These are phyloP conservation scores for Apantesis nais DNA, from an alignment of 2,888 invertebrate genomes.

Conservation along the genomic window DNA sequence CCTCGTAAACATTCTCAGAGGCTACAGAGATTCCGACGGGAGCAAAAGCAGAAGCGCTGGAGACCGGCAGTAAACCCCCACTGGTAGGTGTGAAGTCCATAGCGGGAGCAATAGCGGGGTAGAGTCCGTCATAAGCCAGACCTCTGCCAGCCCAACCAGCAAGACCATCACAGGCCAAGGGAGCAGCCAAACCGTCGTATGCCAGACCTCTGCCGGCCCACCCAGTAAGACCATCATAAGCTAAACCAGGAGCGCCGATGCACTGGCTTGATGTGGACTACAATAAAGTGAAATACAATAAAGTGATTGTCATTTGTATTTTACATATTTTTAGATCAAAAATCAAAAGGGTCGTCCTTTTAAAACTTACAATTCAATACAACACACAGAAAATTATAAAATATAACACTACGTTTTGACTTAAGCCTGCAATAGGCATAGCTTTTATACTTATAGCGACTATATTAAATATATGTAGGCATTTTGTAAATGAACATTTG, in stretches of 20 bases:
- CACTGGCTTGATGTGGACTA: conserved; percentile 25
- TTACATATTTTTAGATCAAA: too few relatives aligned
- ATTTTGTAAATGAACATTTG: too few relatives aligned
- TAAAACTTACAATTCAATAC: too few relatives aligned
- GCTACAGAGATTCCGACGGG: conserved; percentile 52
- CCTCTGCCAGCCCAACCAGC: too few relatives aligned
- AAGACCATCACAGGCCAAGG: too few relatives aligned
- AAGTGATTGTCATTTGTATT: not conserved
- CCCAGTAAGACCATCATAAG: not conserved
- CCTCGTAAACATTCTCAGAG: conserved; percentile 42
- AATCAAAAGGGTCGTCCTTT: too few relatives aligned
- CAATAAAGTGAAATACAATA: not conserved
- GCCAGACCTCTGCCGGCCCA: not conserved
- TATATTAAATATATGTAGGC: too few relatives aligned
- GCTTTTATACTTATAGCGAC: too few relatives aligned
- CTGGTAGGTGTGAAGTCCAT: conserved; percentile 19
- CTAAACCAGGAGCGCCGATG: conserved; percentile 11
- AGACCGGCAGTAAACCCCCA: conserved; percentile 29
- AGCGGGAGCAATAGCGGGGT: conserved; percentile 33
- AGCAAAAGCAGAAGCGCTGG: conserved; percentile 35
- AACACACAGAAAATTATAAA: too few relatives aligned
- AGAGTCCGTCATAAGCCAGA: not conserved
- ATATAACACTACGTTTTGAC: too few relatives aligned
- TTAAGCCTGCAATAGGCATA: too few relatives aligned
- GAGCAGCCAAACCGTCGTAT: too few relatives aligned